Base-by-base conservation (phyloP, 2,888 invertebrate species). In the Tiliacea aurago region DNA sequence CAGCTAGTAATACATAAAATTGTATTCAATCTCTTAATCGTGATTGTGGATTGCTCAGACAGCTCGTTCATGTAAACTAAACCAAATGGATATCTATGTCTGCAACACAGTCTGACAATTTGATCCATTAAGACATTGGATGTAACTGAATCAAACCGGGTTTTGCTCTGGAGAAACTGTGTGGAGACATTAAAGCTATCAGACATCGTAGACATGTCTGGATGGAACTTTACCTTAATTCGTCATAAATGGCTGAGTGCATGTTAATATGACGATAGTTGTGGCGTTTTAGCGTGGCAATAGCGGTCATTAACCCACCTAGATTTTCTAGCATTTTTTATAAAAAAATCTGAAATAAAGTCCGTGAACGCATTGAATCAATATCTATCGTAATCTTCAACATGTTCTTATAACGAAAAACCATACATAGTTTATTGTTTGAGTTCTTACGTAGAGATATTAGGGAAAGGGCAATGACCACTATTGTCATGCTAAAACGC, bases 61-160 rank as follows among this genome's bases (percentile, higher is more conserved):
- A 47, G 53, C 49, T 5, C 23, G 23, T 55, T n/a, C n/a, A n/a
- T 63, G 37, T 56, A 23, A 43, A 73, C 51, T 45, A 28, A 51
- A 78, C 73, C n/a, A 51, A 56, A 71, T 56, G 37, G 1, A 56
- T 45, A 49, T 11, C 33, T 10, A 45, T 28, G 23, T 59, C 7
- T 49, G n/a, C 18, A 13, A 23, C 33, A 58, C n/a, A 43, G 9
- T 20, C 45, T 6, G 68, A 65, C 49, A 68, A 69, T 68, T 56
- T 45, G 45, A 69, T 78, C 68, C 68, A 65, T 65, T 73, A 65
- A 20, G 10, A 51, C 41, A n/a, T 56, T 64, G 49, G 61, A 58
- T 73, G 28, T 49, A 59, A 55, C 67, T 33, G 63, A 58, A 65
- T 78, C 68, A 28, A 59, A 68, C 64, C 13, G 11, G 11, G 59